Percentiles rank a stretch among this genome's conserved stretches.
phyloP scores from a whole-genome alignment of 92 coral and sea anemone species.

The Blastomussa wellsi region DNA sequence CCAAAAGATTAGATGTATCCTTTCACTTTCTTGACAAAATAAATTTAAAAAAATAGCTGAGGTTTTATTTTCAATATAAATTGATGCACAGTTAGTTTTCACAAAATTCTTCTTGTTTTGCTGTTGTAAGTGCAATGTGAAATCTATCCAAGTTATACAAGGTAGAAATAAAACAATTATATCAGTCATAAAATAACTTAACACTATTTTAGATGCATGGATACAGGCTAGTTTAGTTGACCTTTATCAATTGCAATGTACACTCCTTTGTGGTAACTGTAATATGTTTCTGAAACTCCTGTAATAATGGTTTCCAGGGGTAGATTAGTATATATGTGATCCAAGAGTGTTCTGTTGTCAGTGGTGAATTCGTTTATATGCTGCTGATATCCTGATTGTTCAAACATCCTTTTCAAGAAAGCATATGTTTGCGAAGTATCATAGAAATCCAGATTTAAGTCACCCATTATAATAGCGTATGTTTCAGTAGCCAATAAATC shows the following conservation, averaged over 20 bases:
- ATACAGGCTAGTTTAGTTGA: slow-evolving; percentile 18
- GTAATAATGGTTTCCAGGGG: slow-evolving; percentile 26
- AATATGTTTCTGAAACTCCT: slow-evolving; percentile 44
- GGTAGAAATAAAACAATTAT: background rate
- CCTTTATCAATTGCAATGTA: slow-evolving; percentile 36
- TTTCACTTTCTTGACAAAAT: too few species aligned
- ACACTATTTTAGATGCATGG: slow-evolving; percentile 25
- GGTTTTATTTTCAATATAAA: too few species aligned
- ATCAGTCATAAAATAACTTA: slow-evolving; percentile 20
- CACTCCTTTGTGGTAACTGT: slow-evolving; percentile 37
- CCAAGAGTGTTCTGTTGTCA: slow-evolving; percentile 31
- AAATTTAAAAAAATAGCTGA: too few species aligned
- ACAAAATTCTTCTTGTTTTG: too few species aligned
- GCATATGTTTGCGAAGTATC: slow-evolving; percentile 21
- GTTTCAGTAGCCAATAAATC: slow-evolving; percentile 6
- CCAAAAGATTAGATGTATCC: too few species aligned
- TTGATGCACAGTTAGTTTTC: too few species aligned
- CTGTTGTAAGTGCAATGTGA: background rate
- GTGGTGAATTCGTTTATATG: slow-evolving; percentile 36
- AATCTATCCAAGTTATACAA: slow-evolving; percentile 1
- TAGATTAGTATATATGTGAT: slow-evolving; percentile 42
- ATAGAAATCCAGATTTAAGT: slow-evolving; percentile 29
- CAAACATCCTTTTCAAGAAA: slow-evolving; percentile 24
- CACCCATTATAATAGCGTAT: slow-evolving; percentile 35
- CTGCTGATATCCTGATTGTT: slow-evolving; percentile 47